Evolutionary conservation across 2,113 vertebrate species (phyloP).

Genomic region (Columbina picui): DNA sequence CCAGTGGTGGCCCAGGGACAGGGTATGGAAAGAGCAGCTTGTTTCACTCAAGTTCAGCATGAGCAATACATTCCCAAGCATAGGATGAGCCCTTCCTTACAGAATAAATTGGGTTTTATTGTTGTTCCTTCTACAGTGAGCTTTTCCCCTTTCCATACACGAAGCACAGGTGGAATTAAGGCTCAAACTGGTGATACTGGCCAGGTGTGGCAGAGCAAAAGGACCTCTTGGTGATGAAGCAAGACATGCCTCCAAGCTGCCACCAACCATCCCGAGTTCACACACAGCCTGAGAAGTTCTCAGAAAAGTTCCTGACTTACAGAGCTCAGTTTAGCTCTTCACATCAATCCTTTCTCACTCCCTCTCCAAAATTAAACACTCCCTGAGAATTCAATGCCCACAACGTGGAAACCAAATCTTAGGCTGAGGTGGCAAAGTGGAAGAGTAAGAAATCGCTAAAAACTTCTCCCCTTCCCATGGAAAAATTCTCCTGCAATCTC

Average conservation of each 20-base stretch:
- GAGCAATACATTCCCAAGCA: background rate
- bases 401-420: rapidly evolving
- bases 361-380: background rate
- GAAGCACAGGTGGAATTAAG: background rate
- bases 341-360: background rate
- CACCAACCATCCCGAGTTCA: background rate
- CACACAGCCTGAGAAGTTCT: background rate
- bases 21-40: background rate
- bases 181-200: background rate
- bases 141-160: background rate
- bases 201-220: background rate
- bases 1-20: rapidly evolving
- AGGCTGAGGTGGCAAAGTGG: background rate
- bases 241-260: background rate
- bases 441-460: background rate
- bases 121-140: background rate
- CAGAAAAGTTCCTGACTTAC: background rate
- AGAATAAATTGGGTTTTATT: background rate
- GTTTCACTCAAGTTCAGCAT: rapidly evolving
- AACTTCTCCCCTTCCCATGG: background rate
- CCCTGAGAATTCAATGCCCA: background rate
- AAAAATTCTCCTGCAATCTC: background rate
- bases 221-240: background rate
- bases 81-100: background rate
- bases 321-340: background rate